phyloP scores from a whole-genome alignment of 2,888 invertebrate species.

The Fragum sueziense region DNA sequence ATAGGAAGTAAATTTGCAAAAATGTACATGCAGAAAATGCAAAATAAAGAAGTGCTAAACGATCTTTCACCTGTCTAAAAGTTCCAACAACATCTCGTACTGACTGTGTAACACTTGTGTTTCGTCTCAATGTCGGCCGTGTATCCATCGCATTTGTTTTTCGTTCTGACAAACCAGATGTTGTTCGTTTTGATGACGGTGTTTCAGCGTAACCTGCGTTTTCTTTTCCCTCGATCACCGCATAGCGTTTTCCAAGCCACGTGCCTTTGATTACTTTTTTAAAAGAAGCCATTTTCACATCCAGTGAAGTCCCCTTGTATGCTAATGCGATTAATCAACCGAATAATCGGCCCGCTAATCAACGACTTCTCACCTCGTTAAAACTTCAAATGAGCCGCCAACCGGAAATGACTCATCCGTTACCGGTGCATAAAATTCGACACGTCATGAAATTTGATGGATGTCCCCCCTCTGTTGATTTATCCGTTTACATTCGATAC shows the following conservation, averaged over 20 bases:
- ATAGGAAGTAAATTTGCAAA: too few relatives aligned
- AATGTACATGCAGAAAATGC: too few relatives aligned
- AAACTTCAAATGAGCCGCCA: conserved; percentile 59
- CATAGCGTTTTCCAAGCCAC: conserved; percentile 65
- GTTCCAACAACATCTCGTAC: conserved; percentile 76
- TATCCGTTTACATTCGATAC: too few relatives aligned
- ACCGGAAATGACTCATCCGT: conserved; percentile 30
- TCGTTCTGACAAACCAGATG: conserved; percentile 21
- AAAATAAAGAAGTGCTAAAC: too few relatives aligned
- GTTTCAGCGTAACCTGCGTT: conserved; percentile 57
- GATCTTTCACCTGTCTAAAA: conserved; percentile 74
- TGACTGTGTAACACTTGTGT: conserved; percentile 69
- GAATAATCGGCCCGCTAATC: conserved; percentile 25
- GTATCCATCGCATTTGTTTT: conserved; percentile 12
- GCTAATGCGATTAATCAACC: conserved; percentile 10
- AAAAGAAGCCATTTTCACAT: conserved; percentile 43
- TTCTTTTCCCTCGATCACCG: conserved; percentile 68
- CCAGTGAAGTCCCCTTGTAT: not conserved
- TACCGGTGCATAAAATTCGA: not conserved
- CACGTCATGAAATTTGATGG: not conserved
- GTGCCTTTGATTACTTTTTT: conserved; percentile 63
- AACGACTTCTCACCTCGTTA: conserved; percentile 21
- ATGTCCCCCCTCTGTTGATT: too few relatives aligned
- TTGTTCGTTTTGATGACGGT: conserved; percentile 41
- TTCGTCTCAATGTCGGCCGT: conserved; percentile 50